Percentiles rank a stretch among this genome's conserved stretches.
phyloP scores from a whole-genome alignment of 2,113 vertebrate genomes.

The Sardina pilchardus region DNA sequence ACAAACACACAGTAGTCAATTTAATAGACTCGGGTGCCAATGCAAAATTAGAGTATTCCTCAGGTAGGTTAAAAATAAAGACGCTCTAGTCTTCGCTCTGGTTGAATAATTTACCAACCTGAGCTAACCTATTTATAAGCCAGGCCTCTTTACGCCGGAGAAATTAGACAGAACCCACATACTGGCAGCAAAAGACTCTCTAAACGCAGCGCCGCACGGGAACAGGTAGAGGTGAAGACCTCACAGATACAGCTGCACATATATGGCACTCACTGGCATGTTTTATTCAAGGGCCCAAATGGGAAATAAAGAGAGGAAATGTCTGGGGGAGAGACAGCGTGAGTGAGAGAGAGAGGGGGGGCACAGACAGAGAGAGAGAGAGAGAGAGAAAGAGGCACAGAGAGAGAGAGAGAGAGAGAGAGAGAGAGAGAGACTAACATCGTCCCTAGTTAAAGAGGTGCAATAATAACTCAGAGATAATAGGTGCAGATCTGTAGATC shows the following conservation, averaged over 20 bases:
- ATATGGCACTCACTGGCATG: not conserved
- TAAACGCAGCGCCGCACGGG: not conserved
- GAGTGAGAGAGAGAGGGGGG: not conserved
- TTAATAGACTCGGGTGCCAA: not conserved
- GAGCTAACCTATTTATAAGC: conserved; percentile 23
- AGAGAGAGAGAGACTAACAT: not conserved
- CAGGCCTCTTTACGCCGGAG: not conserved
- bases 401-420: not conserved
- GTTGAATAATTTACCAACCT: conserved; percentile 52
- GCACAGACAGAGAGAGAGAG: not conserved
- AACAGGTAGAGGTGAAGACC: not conserved
- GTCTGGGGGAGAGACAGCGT: not conserved
- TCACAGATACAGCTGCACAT: not conserved
- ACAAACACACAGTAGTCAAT: not conserved
- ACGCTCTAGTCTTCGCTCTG: conserved; percentile 42
- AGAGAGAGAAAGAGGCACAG: not conserved
- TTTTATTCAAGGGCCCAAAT: not conserved
- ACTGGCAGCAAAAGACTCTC: not conserved
- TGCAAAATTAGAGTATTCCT: not conserved
- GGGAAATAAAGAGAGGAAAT: not conserved
- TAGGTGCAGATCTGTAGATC: not conserved
- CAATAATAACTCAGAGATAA: not conserved
- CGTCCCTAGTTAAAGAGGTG: not conserved
- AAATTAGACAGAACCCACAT: not conserved
- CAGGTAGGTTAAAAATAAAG: conserved; percentile 18